Evolutionary conservation across 2,888 invertebrate species (phyloP).

Genomic region (Morpho achilles): DNA sequence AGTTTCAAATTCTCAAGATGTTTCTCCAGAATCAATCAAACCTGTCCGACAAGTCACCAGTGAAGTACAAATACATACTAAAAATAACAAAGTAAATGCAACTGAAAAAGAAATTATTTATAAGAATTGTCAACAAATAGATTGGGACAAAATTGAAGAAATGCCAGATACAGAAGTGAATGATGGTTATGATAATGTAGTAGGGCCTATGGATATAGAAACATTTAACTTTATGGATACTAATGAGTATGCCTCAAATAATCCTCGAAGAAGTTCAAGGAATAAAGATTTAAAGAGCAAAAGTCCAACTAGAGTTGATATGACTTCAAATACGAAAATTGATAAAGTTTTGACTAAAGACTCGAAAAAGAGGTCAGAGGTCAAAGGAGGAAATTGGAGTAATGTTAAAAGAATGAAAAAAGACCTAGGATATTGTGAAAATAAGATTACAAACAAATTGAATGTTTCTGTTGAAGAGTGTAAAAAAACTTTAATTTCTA

Average conservation of each 20-base stretch:
- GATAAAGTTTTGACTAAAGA: slow-evolving; percentile 35
- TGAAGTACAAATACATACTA: slow-evolving; percentile 50
- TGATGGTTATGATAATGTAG: slow-evolving; percentile 44
- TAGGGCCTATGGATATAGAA: slow-evolving; percentile 53
- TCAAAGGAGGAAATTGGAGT: slow-evolving; percentile 54
- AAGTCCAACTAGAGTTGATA: slow-evolving; percentile 34
- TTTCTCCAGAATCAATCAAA: slow-evolving; percentile 39
- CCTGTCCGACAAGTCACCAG: slow-evolving; percentile 42
- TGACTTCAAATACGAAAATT: slow-evolving; percentile 37
- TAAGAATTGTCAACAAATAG: slow-evolving; percentile 50
- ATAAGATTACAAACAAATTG: slow-evolving; percentile 58
- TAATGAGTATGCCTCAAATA: slow-evolving; percentile 45
- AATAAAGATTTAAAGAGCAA: slow-evolving; percentile 42
- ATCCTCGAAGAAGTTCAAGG: slow-evolving; percentile 61
- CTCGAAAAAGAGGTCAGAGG: slow-evolving; percentile 32
- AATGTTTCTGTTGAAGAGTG: slow-evolving; percentile 71
- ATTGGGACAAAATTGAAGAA: slow-evolving; percentile 68
- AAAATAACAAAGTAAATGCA: slow-evolving; percentile 37
- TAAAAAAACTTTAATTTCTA: slow-evolving; percentile 48
- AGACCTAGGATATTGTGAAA: slow-evolving; percentile 64
- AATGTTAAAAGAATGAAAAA: slow-evolving; percentile 70
- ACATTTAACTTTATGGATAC: slow-evolving; percentile 44
- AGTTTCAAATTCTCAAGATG: slow-evolving; percentile 40
- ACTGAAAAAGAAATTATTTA: slow-evolving; percentile 39
- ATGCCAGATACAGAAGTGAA: slow-evolving; percentile 47